phyloP scores from a whole-genome alignment of 2,113 vertebrate species.

The Phoxinus phoxinus region DNA sequence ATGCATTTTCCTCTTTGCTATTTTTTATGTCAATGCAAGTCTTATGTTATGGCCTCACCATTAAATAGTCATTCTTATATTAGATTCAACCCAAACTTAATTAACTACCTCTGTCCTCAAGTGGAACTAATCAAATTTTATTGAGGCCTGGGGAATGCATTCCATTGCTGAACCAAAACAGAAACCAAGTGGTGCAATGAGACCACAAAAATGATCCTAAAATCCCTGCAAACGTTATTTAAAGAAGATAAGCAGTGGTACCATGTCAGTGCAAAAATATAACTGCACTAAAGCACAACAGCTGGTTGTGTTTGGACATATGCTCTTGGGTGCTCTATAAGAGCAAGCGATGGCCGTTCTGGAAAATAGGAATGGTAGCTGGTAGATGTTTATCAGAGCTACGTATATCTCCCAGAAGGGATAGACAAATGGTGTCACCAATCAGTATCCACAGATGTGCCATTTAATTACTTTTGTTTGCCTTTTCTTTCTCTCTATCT shows the following conservation, averaged over 20 bases:
- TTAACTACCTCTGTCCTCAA: slow-evolving; percentile 39
- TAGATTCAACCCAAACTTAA: slow-evolving; percentile 45
- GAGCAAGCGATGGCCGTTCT: neutral
- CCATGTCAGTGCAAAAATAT: slow-evolving; percentile 22
- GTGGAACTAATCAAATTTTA: slow-evolving; percentile 51
- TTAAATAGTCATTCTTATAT: slow-evolving; percentile 36
- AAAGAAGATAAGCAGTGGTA: neutral
- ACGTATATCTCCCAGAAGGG: slow-evolving; percentile 14
- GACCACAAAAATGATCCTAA: slow-evolving; percentile 17
- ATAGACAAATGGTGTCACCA: slow-evolving; percentile 28
- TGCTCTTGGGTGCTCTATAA: slow-evolving; percentile 12
- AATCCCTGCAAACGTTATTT: slow-evolving; percentile 8
- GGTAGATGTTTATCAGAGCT: slow-evolving; percentile 11
- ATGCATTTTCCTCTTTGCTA: neutral
- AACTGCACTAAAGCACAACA: slow-evolving; percentile 26
- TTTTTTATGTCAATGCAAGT: slow-evolving; percentile 7
- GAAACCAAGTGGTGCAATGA: slow-evolving; percentile 2
- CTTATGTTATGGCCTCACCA: neutral
- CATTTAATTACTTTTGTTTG: slow-evolving; percentile 36
- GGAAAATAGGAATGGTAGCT: slow-evolving; percentile 17
- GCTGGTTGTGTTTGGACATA: slow-evolving; percentile 32
- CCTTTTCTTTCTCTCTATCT: neutral
- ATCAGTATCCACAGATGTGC: slow-evolving; percentile 19
- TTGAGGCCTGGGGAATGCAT: slow-evolving; percentile 38
- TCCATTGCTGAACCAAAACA: slow-evolving; percentile 11